These are phyloP conservation scores for Phrynocephalus versicolor DNA, from an alignment of 2,113 vertebrate genomes.

Conservation along the genomic window DNA sequence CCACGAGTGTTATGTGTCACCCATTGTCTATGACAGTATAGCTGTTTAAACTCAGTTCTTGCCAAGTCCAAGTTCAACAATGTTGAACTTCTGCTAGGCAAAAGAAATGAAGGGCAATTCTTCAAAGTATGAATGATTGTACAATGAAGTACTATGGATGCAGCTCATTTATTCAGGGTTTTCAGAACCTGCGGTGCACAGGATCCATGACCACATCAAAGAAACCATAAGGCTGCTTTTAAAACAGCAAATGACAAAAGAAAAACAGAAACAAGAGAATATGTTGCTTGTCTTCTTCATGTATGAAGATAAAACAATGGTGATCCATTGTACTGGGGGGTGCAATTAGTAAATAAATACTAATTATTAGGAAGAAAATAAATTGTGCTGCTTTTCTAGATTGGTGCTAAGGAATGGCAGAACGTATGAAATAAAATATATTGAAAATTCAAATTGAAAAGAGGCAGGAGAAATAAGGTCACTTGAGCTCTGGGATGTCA, in stretches of 20 bases:
- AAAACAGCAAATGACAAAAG: constrained; percentile 63
- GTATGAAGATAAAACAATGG: constrained; percentile 19
- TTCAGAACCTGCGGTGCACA: constrained; percentile 49
- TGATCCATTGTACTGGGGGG: too few species aligned
- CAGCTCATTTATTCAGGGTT: constrained; percentile 60
- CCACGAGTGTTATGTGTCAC: background rate
- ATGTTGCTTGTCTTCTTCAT: constrained; percentile 42
- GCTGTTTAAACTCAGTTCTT: background rate
- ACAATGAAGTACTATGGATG: constrained; percentile 23
- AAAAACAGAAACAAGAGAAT: constrained; percentile 57
- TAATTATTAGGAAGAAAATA: constrained; percentile 33
- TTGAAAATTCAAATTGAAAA: too few species aligned
- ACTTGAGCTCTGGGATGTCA: too few species aligned
- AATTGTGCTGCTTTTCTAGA: constrained; percentile 11
- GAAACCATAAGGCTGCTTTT: constrained; percentile 55
- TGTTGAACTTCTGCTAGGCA: background rate
- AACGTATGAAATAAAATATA: background rate
- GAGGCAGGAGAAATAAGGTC: too few species aligned
- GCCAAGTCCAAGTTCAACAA: background rate
- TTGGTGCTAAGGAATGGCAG: constrained; percentile 15
- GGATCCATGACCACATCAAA: constrained; percentile 78
- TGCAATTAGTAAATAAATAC: background rate
- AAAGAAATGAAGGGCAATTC: constrained; percentile 33
- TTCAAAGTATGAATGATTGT: constrained; percentile 23
- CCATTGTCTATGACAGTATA: background rate